Conservation (phyloP, 2,888 invertebrate genomes). For the Drosophila austrosaltans region DNA sequence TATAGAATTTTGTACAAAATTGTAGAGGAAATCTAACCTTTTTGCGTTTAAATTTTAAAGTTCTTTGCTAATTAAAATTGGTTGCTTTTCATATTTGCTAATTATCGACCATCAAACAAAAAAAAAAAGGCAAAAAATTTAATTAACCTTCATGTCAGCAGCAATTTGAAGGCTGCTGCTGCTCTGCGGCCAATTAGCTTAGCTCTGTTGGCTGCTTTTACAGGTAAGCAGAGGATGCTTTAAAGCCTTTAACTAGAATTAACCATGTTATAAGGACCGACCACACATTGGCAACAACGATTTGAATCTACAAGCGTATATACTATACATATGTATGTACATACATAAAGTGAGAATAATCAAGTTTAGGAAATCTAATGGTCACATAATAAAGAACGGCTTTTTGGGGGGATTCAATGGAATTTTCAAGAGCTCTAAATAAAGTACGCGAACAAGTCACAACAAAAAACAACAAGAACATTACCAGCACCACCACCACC, state of each 20-base stretch:
- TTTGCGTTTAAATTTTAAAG: background rate
- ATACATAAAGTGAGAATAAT: conserved; percentile 17
- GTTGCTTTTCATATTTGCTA: no score
- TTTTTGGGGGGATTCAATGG: conserved; percentile 46
- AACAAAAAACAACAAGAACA: background rate
- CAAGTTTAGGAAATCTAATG: conserved; percentile 59
- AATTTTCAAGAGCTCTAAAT: conserved; percentile 39
- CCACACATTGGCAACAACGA: background rate
- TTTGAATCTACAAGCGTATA: conserved; percentile 17
- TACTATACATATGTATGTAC: background rate
- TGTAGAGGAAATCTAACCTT: no score
- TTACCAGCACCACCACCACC: background rate
- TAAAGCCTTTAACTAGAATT: conserved; percentile 29
- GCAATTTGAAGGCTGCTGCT: background rate
- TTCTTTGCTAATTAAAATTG: background rate
- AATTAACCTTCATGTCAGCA: conserved; percentile 6
- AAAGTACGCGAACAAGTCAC: conserved; percentile 4
- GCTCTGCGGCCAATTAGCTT: conserved; percentile 6
- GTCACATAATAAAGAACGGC: conserved; percentile 24
- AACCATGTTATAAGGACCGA: conserved; percentile 23
- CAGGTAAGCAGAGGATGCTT: no score
- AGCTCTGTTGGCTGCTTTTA: no score
- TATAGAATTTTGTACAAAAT: no score
- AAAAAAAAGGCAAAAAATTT: background rate
- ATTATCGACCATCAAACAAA: no score